Evolutionary conservation across 2,113 vertebrate species (phyloP), one percentile per base, ranked within the genome.

Genomic region (Cololabis saira): DNA sequence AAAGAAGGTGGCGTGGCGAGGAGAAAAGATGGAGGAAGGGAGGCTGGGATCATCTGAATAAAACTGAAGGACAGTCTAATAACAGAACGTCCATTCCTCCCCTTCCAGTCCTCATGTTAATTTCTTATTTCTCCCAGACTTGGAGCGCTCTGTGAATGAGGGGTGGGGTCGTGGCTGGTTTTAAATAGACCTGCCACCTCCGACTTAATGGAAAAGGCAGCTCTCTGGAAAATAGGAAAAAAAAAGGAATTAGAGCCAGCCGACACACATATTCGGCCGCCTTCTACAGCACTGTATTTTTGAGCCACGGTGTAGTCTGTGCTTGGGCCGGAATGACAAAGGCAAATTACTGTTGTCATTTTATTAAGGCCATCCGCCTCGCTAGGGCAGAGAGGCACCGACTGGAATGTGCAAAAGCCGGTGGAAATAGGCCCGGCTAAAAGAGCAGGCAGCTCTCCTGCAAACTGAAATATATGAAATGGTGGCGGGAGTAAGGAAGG

Each of bases 321-420:
- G 94, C 94, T 93, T 93, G 95, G 85, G 86, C 95, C 94, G 90
- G 95, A 95, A 96, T 96, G 96, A 98, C 96, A 98, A 98, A 98
- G 94, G 95, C 94, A 98, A 99, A 99, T 99, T 96, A 96, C 95
- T 96, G 93, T 96, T 98, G 97, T 98, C 96, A 98, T 97, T 98
- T 98, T 97, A 99, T 99, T 99, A 99, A 97, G 96, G 94, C 94
- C 93, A 96, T 97, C 95, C 94, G 92, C 95, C 95, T 95, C 94
- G 94, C 95, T 95, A 94, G 95, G 77, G 76, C 89, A 80, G 79
- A 76, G 80, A 82, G 73, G 91, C 94, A 92, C 94, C 88, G 95
- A 94, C 93, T 96, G 94, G 95, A 97, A 95, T 95, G 95, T 95
- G 94, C 93, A 94, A 94, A 94, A 95, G 75, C 76, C 76, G 75